phyloP scores from a whole-genome alignment of 2,113 vertebrate genomes.

The Alosa alosa region DNA sequence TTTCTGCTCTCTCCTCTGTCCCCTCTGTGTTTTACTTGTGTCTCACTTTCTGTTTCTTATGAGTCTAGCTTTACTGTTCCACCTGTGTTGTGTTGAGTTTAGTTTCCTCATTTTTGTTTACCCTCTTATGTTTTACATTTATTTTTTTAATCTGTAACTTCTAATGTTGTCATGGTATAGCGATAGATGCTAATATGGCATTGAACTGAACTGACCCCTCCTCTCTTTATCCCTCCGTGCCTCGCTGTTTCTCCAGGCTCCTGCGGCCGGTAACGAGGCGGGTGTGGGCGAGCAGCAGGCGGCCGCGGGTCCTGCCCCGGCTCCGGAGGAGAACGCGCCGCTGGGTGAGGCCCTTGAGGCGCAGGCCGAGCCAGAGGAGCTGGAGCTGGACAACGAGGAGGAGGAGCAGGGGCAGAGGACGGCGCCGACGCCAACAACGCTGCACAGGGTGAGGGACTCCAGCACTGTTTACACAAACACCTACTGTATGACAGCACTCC shows the following conservation, averaged over 20 bases:
- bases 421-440: constrained; percentile 87
- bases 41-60: not conserved
- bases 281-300: constrained; percentile 74
- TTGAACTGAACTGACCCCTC: not conserved
- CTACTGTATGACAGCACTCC: too few species aligned
- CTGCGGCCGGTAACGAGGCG: constrained; percentile 76
- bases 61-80: not conserved
- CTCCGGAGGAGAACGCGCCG: constrained; percentile 72
- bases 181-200: too few species aligned
- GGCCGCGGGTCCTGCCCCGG: constrained; percentile 71
- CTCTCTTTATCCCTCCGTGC: not conserved
- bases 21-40: constrained; percentile 26
- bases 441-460: constrained; percentile 76
- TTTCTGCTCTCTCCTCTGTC: not conserved
- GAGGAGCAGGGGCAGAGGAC: constrained; percentile 89
- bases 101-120: not conserved
- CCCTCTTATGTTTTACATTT: constrained; percentile 26
- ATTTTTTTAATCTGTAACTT: too few species aligned
- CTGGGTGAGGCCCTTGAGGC: constrained; percentile 78
- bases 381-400: constrained; percentile 88
- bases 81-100: not conserved
- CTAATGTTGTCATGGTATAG: too few species aligned
- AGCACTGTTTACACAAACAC: too few species aligned
- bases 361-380: constrained; percentile 84
- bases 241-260: constrained; percentile 63